phyloP scores from a whole-genome alignment of 2,888 invertebrate species.

The Aporophyla lueneburgensis region DNA sequence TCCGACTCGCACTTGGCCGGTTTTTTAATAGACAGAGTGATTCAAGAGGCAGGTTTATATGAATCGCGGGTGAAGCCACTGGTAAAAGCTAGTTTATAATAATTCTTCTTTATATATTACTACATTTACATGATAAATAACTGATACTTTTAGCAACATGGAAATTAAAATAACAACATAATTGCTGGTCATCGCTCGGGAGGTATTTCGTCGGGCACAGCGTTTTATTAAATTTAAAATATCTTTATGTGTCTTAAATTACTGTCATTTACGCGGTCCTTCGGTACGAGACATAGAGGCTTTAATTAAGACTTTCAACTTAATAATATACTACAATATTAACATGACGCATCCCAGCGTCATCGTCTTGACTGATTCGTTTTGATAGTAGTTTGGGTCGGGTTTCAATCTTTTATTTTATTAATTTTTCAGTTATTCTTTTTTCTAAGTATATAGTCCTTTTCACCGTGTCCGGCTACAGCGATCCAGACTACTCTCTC shows the following conservation, averaged over 20 bases:
- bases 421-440: not conserved
- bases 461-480: too few relatives aligned
- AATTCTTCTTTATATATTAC: not conserved
- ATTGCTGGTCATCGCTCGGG: conserved; percentile 51
- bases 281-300: conserved; percentile 24
- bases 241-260: conserved; percentile 52
- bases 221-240: conserved; percentile 48
- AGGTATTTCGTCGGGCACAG: conserved; percentile 50
- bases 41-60: too few relatives aligned
- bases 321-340: conserved; percentile 35
- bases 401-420: not conserved
- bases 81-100: too few relatives aligned
- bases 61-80: too few relatives aligned
- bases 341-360: conserved; percentile 7
- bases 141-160: conserved; percentile 21
- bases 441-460: too few relatives aligned
- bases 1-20: too few relatives aligned
- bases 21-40: too few relatives aligned
- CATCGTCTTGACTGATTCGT: not conserved
- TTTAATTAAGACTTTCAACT: conserved; percentile 52
- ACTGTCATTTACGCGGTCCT: conserved; percentile 37
- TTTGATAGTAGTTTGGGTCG: conserved; percentile 12
- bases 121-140: conserved; percentile 26
- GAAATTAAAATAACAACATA: conserved; percentile 40
- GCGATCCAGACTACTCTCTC: too few relatives aligned